Base-by-base conservation (phyloP, 2,113 vertebrate species). In the Mesitornis unicolor region DNA sequence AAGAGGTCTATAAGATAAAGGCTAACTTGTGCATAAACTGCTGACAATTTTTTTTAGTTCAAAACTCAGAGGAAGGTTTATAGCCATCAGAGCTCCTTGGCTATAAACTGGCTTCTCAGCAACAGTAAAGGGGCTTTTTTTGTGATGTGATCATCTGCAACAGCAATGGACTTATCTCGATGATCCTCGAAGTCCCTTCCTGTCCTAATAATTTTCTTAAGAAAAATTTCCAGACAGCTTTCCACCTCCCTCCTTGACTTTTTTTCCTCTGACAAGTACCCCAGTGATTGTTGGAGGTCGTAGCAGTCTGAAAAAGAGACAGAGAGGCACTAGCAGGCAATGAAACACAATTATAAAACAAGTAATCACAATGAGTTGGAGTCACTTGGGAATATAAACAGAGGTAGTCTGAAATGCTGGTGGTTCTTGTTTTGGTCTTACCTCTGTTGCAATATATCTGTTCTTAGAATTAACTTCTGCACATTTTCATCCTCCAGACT, bases 161-260 rank as follows among this genome's bases (percentile, higher is more conserved):
- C 35, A 68, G 16, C 64, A 68, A 11, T 19, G 13, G 48, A 57
- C 11, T 73, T n/a, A 77, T 42, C 28, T 73, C 9, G 0, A 10
- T 48, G 51, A 61, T 24, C 8, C 21, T 68, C 13, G 16, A 56
- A 78, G 26, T 43, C 22, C 13, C 36, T 36, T 56, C 14, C 19
- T 51, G n/a, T 53, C 22, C 16, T 73, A 21, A 3, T 35, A 82
- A 40, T 33, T 63, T 73, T 63, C n/a, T 53, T 42, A 28, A 11
- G 11, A 21, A 95, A 78, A 40, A 60, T 40, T 84, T 85, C n/a
- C 33, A 71, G n/a, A 3, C 38, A 90, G 22, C 4, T 78, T 78
- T 78, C 16, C 18, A 16, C 10, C 25, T 53, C 7, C 3, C 3
- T 1, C 0, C 25, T 63, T 51, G 0, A 0, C n/a, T 22, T 84